Conservation (phyloP, 92 coral and sea anemone species). For the Epizoanthus rinbou region DNA sequence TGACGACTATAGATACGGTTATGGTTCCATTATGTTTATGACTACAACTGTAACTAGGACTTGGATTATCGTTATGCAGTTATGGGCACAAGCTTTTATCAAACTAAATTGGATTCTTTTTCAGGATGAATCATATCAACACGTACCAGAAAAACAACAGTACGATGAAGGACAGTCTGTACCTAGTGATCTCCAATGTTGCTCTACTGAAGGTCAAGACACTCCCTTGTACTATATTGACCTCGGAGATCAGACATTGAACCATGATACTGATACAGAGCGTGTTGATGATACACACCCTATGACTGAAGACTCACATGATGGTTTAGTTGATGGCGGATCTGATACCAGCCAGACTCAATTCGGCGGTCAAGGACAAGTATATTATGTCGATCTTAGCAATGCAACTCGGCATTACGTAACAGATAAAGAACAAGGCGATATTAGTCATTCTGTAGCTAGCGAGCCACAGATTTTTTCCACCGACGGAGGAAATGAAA, state of each 20-base stretch:
- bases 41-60: no score
- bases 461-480: no score
- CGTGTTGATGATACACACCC: not conserved
- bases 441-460: not conserved
- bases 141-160: not conserved
- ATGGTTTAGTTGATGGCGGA: not conserved
- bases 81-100: no score
- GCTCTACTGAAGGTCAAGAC: not conserved
- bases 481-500: no score
- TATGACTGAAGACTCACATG: not conserved
- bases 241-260: not conserved
- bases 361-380: not conserved
- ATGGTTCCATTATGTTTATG: no score
- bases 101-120: not conserved
- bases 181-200: slow-evolving; percentile 24
- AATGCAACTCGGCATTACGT: not conserved
- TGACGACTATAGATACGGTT: not conserved
- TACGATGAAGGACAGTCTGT: slow-evolving; percentile 12
- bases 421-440: not conserved
- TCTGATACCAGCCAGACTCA: not conserved
- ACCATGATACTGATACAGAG: not conserved
- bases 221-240: not conserved
- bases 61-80: no score
- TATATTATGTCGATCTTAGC: not conserved
- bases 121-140: not conserved